These are phyloP conservation scores for Ctenosaura bakeri DNA, from an alignment of 2,797 vertebrate species.

Conservation along the genomic window DNA sequence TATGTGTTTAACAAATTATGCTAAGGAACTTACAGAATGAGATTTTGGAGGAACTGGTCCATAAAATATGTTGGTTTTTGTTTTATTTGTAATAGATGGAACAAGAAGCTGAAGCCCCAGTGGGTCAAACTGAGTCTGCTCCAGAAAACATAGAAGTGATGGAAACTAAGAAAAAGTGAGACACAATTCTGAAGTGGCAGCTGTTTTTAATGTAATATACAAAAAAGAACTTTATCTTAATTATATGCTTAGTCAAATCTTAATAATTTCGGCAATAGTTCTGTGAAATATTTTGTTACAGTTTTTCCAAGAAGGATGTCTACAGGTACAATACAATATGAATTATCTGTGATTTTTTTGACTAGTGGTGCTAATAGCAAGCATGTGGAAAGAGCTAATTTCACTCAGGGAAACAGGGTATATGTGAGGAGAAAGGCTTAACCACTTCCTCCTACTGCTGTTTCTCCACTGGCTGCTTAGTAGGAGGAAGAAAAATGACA, in stretches of 20 bases:
- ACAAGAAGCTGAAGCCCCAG: neutral
- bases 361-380: neutral
- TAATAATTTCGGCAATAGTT: neutral
- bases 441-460: neutral
- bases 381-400: neutral
- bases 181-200: neutral
- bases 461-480: neutral
- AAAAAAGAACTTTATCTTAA: neutral
- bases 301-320: neutral
- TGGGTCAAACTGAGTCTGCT: conserved; percentile 15
- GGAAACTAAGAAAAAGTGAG: conserved; percentile 28
- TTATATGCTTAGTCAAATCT: neutral
- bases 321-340: neutral
- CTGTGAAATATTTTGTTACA: neutral
- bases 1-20: neutral
- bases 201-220: neutral
- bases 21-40: neutral
- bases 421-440: neutral
- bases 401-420: neutral
- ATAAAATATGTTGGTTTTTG: neutral
- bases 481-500: neutral
- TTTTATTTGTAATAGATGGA: conserved; percentile 27
- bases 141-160: conserved; percentile 12
- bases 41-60: neutral
- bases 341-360: neutral